Evolutionary conservation across 2,113 vertebrate genomes (phyloP).

Genomic region (Ictidomys tridecemlineatus): DNA sequence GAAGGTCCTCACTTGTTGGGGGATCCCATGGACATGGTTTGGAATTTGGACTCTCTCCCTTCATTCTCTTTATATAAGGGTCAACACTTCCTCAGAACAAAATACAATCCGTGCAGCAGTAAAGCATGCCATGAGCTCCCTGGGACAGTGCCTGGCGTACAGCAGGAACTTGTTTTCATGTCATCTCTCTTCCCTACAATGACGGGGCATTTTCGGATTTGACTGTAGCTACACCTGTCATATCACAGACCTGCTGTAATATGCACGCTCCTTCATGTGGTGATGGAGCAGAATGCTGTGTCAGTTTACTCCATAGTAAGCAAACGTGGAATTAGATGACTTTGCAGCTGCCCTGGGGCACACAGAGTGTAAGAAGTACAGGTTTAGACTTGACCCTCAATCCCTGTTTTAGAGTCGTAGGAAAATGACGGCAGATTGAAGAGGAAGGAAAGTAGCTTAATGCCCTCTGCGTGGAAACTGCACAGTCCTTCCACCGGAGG

Average conservation of each 20-base stretch:
- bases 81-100: not conserved
- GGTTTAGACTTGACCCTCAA: not conserved
- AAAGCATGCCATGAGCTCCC: not conserved
- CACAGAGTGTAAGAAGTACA: not conserved
- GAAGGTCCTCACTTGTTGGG: not conserved
- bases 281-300: not conserved
- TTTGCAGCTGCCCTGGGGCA: too few relatives aligned
- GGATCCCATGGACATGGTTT: rapidly evolving
- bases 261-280: not conserved
- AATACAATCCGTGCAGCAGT: too few relatives aligned
- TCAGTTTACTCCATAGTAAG: not conserved
- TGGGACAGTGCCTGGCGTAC: not conserved
- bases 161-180: not conserved
- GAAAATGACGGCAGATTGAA: not conserved
- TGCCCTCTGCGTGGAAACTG: not conserved
- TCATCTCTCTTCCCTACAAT: not conserved
- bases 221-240: not conserved
- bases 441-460: not conserved
- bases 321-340: not conserved
- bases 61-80: not conserved
- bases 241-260: too few relatives aligned
- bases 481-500: not conserved
- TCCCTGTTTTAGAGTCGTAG: not conserved
- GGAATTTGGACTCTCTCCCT: not conserved
- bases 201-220: not conserved